phyloP scores from a whole-genome alignment of 2,113 vertebrate species.

The Vulpes lagopus region DNA sequence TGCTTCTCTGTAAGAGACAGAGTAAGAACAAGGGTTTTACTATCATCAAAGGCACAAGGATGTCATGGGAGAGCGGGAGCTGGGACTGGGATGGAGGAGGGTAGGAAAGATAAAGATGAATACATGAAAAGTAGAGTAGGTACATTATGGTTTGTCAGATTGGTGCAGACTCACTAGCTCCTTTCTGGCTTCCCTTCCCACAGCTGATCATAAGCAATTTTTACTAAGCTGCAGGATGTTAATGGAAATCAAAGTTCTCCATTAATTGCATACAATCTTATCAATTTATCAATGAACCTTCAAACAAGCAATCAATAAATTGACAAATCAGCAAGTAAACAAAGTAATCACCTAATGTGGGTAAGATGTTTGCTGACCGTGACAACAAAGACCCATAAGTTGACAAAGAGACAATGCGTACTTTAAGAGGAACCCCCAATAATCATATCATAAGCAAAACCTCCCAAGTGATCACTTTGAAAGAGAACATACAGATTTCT shows the following conservation, averaged over 20 bases:
- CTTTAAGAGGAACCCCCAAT: not conserved
- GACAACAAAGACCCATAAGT: not conserved
- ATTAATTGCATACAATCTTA: not conserved
- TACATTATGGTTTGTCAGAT: not conserved
- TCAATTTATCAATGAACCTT: not conserved
- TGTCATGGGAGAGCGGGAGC: not conserved
- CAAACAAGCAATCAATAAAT: not conserved
- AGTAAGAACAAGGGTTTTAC: constrained; percentile 51
- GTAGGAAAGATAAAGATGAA: not conserved
- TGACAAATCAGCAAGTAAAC: not conserved
- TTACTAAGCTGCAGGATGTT: not conserved
- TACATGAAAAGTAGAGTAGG: not conserved
- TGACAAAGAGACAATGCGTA: not conserved
- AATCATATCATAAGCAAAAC: not conserved
- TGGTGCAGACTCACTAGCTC: not conserved
- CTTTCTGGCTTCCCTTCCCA: not conserved
- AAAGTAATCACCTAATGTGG: not conserved
- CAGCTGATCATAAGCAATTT: not conserved
- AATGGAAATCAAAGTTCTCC: not conserved
- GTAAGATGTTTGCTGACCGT: not conserved
- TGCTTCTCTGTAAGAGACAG: constrained; percentile 61
- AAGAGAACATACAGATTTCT: not conserved
- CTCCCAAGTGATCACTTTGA: not conserved
- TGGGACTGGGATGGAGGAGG: not conserved
- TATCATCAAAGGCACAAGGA: constrained; percentile 29